Percentiles rank a stretch among this genome's conserved stretches.
These are phyloP conservation scores for Meganola albula DNA, from an alignment of 2,888 invertebrate genomes.

Conservation along the genomic window DNA sequence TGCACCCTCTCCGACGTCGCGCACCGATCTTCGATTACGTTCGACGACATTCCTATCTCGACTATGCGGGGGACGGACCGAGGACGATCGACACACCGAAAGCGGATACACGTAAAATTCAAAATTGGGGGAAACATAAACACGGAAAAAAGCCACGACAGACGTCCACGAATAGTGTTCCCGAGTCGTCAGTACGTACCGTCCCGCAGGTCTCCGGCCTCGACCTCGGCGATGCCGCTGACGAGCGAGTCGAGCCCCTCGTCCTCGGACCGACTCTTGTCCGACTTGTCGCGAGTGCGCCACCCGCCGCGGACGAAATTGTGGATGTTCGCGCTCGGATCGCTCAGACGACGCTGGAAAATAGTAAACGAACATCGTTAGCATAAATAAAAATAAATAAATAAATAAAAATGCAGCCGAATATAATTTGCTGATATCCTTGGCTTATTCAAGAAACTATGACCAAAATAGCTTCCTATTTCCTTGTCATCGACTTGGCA, in stretches of 20 bases:
- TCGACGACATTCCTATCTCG: too few relatives aligned
- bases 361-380: neutral
- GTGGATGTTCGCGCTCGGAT: conserved; percentile 93
- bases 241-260: conserved; percentile 92
- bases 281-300: conserved; percentile 81
- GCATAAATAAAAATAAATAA: neutral
- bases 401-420: neutral
- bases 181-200: conserved; percentile 39
- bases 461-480: too few relatives aligned
- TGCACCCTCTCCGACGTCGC: neutral
- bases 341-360: conserved; percentile 88
- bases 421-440: too few relatives aligned
- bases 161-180: too few relatives aligned
- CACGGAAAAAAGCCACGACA: too few relatives aligned
- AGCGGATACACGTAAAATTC: too few relatives aligned
- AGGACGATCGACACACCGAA: neutral
- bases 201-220: conserved; percentile 91
- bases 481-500: too few relatives aligned
- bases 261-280: conserved; percentile 92
- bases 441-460: too few relatives aligned
- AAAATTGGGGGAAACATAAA: too few relatives aligned
- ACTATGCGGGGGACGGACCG: neutral
- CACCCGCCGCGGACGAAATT: conserved; percentile 90
- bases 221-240: conserved; percentile 92
- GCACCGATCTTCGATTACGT: neutral